These are phyloP conservation scores for Dallia pectoralis DNA, from an alignment of 2,797 vertebrate species.

Conservation along the genomic window DNA sequence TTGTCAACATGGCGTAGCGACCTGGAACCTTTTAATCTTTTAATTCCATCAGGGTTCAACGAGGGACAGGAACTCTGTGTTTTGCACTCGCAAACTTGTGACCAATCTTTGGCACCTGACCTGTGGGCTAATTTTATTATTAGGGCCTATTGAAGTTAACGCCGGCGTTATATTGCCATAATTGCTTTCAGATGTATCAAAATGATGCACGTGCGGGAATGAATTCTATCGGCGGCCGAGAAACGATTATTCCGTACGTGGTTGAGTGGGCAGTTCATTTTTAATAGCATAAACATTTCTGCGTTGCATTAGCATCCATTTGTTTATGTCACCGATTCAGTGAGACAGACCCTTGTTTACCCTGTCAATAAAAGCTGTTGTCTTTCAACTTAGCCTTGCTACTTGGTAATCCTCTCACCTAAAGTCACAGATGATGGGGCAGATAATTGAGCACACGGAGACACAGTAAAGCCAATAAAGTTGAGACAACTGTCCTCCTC, in stretches of 20 bases:
- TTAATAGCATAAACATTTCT: constrained; percentile 4
- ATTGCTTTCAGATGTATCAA: constrained; percentile 3
- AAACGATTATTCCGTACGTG: not conserved
- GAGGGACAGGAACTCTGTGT: constrained; percentile 21
- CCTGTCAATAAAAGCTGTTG: constrained; percentile 1
- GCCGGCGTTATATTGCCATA: constrained; percentile 28
- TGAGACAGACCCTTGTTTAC: not conserved
- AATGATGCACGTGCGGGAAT: not conserved
- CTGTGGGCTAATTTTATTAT: constrained; percentile 34
- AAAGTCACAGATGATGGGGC: constrained; percentile 17
- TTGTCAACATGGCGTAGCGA: constrained; percentile 68
- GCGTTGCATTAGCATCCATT: not conserved
- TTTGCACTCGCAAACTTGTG: constrained; percentile 30
- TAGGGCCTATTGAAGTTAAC: not conserved
- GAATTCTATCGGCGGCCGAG: not conserved
- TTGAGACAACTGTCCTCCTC: not conserved
- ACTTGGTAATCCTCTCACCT: constrained; percentile 8
- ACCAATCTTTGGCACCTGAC: constrained; percentile 43
- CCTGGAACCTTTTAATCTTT: constrained; percentile 72
- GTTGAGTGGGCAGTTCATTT: not conserved
- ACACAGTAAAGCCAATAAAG: not conserved
- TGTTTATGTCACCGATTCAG: not conserved
- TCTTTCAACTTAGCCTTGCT: not conserved
- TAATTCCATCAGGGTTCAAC: constrained; percentile 68
- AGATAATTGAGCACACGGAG: constrained; percentile 2